A percentile compares a stretch with the other conserved stretches of the same genome.
Conservation (phyloP, 2,797 vertebrate species). For the Dendrocincla tyrannina region DNA sequence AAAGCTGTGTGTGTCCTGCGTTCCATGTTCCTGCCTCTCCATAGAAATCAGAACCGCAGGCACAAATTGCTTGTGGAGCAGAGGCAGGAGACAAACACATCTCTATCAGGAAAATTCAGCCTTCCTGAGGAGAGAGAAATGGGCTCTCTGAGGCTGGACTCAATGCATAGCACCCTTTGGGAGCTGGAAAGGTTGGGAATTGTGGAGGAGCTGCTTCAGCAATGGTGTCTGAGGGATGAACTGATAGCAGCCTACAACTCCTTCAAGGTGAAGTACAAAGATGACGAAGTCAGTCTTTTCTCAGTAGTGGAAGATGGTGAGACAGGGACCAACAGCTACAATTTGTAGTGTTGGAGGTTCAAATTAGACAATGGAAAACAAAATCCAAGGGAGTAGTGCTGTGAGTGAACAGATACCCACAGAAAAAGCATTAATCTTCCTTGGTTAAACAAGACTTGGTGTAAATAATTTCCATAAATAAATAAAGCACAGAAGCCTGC, state of each 20-base stretch:
- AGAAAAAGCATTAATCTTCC: neutral
- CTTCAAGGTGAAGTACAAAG: neutral
- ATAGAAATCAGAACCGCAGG: neutral
- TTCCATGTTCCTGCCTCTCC: neutral
- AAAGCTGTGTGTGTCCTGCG: neutral
- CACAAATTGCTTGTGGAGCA: neutral
- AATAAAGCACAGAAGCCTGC: neutral
- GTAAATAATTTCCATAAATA: neutral
- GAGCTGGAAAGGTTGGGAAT: neutral
- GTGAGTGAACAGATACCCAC: neutral
- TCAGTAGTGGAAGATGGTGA: neutral
- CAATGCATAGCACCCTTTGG: neutral
- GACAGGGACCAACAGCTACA: neutral
- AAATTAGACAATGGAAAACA: neutral
- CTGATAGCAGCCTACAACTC: neutral
- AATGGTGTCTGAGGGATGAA: neutral
- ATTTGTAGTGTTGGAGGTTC: neutral
- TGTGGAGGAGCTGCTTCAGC: neutral
- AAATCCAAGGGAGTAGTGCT: neutral
- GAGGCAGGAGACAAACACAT: neutral
- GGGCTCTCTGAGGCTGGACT: neutral
- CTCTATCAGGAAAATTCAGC: neutral
- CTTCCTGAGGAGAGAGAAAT: neutral
- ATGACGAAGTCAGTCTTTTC: neutral
- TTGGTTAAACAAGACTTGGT: neutral